These are phyloP conservation scores for Eidolon helvum DNA, from an alignment of 2,113 vertebrate genomes.

Conservation along the genomic window DNA sequence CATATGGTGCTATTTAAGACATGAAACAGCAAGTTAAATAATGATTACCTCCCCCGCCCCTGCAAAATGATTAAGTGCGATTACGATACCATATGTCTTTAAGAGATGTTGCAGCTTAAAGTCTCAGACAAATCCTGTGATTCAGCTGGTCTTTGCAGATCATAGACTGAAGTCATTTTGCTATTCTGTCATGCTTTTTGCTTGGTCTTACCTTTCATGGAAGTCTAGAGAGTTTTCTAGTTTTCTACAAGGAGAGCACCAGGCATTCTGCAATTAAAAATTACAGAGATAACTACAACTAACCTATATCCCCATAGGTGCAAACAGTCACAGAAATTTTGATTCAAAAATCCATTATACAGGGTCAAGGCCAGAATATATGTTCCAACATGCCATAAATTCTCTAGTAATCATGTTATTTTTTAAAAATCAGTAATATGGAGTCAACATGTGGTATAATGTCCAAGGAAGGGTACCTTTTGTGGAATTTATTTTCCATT, in stretches of 20 bases:
- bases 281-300: background rate
- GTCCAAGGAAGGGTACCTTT: slow-evolving; percentile 48
- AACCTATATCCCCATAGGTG: background rate
- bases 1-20: background rate
- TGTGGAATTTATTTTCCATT: slow-evolving; percentile 72
- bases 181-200: background rate
- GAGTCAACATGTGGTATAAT: slow-evolving; percentile 34
- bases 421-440: slow-evolving; percentile 58
- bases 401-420: slow-evolving; percentile 65
- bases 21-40: background rate
- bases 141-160: background rate
- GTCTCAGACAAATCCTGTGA: background rate
- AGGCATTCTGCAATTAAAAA: slow-evolving; percentile 25
- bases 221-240: background rate
- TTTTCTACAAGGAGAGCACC: background rate
- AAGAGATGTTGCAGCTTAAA: background rate
- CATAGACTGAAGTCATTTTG: background rate
- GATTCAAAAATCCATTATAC: slow-evolving; percentile 63
- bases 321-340: slow-evolving; percentile 59
- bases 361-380: slow-evolving; percentile 49
- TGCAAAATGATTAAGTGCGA: background rate
- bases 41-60: background rate
- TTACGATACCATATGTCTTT: background rate
- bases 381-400: slow-evolving; percentile 57
- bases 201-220: background rate